Evolutionary conservation across 1,140 invertebrate species (phyloP).

Genomic region (Hylaeus volcanicus): DNA sequence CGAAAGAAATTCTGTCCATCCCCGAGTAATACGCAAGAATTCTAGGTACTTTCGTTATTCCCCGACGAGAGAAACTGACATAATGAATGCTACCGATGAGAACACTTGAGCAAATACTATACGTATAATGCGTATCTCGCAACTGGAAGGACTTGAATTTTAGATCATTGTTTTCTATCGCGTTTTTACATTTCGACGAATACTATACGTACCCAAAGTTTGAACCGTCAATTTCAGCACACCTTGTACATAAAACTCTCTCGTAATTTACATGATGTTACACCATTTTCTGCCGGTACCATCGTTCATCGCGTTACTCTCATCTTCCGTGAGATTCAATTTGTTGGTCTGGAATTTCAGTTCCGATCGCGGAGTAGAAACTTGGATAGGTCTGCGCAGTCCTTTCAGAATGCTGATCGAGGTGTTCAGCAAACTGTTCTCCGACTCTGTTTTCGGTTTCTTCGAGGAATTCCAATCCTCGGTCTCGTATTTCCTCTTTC

Average conservation of each 20-base stretch:
- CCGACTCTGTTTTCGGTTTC: conserved; percentile 64
- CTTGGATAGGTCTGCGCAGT: conserved; percentile 64
- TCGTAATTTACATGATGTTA: conserved; percentile 69
- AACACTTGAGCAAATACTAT: too few species aligned
- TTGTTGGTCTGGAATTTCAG: conserved; percentile 65
- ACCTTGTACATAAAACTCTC: conserved; percentile 1
- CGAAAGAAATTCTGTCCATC: too few species aligned
- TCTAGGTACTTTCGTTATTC: too few species aligned
- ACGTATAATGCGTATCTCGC: too few species aligned
- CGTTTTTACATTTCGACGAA: too few species aligned
- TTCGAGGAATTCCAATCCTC: conserved; percentile 52
- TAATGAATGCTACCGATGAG: too few species aligned
- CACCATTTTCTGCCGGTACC: conserved; percentile 70
- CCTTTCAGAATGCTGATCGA: conserved; percentile 67
- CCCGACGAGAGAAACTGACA: too few species aligned
- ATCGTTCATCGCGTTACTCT: conserved; percentile 30
- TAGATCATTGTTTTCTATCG: too few species aligned
- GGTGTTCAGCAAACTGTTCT: conserved; percentile 62
- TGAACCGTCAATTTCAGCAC: too few species aligned
- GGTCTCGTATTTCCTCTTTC: conserved; percentile 67
- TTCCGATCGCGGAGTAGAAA: conserved; percentile 63
- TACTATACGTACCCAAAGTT: too few species aligned
- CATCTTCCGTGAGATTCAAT: conserved; percentile 49
- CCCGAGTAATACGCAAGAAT: too few species aligned
- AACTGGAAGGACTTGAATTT: too few species aligned